Evolutionary conservation across 2,888 invertebrate species (phyloP).

Genomic region (Ormia ochracea): DNA sequence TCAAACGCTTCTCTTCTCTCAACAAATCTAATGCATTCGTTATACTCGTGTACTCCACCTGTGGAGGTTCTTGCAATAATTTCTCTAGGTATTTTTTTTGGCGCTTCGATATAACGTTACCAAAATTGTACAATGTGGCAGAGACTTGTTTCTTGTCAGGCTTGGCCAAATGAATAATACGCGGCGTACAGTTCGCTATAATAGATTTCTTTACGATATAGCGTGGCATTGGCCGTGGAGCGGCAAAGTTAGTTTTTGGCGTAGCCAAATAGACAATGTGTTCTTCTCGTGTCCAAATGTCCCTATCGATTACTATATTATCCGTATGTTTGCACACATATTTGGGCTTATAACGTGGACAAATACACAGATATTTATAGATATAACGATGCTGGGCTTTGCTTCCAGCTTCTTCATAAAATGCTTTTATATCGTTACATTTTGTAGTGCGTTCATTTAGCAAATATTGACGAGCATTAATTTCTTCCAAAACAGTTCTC

Average conservation of each 20-base stretch:
- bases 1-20: slow-evolving; percentile 72
- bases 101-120: slow-evolving; percentile 65
- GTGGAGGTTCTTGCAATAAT: slow-evolving; percentile 67
- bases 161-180: slow-evolving; percentile 70
- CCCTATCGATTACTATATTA: slow-evolving; percentile 72
- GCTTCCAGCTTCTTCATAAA: slow-evolving; percentile 65
- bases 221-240: slow-evolving; percentile 59
- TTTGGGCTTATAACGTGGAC: slow-evolving; percentile 68
- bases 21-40: slow-evolving; percentile 71
- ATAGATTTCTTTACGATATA: slow-evolving; percentile 66
- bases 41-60: slow-evolving; percentile 67
- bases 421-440: slow-evolving; percentile 68
- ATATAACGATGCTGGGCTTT: slow-evolving; percentile 64
- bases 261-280: slow-evolving; percentile 72
- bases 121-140: slow-evolving; percentile 67
- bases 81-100: slow-evolving; percentile 67
- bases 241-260: slow-evolving; percentile 69
- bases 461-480: slow-evolving; percentile 68
- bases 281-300: slow-evolving; percentile 72
- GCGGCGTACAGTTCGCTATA: slow-evolving; percentile 72
- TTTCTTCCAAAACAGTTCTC: slow-evolving; percentile 70
- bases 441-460: slow-evolving; percentile 68
- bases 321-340: slow-evolving; percentile 72
- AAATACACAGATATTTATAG: slow-evolving; percentile 69
- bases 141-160: slow-evolving; percentile 69